Conservation (phyloP, 1,140 invertebrate species). For the Marisa cornuarietis region DNA sequence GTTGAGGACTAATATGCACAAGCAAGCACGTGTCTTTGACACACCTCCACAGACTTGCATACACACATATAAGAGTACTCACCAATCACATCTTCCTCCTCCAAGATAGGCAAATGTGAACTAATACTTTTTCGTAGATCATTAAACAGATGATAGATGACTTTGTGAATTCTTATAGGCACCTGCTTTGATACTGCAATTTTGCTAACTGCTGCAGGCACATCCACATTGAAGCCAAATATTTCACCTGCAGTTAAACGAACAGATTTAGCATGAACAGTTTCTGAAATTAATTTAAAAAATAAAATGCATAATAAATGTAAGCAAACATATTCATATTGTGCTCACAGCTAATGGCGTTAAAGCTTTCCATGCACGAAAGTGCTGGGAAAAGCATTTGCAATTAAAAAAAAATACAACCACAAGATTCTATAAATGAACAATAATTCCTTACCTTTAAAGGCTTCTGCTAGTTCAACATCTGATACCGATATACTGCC, state of each 20-base stretch:
- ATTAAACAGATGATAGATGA: slow-evolving; percentile 93
- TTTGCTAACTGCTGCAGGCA: slow-evolving; percentile 66
- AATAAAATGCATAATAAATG: not conserved
- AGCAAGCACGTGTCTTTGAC: not conserved
- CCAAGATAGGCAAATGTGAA: slow-evolving; percentile 75
- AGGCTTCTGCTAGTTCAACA: slow-evolving; percentile 84
- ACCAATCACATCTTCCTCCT: slow-evolving; percentile 83
- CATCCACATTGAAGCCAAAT: slow-evolving; percentile 85
- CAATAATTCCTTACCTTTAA: slow-evolving; percentile 72
- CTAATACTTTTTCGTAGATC: slow-evolving; percentile 85
- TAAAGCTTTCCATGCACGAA: too few species aligned
- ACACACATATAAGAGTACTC: slow-evolving; percentile 19
- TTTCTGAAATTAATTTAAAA: not conserved
- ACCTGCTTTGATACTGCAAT: slow-evolving; percentile 71
- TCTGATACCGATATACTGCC: slow-evolving; percentile 86
- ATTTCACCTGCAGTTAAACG: slow-evolving; percentile 74
- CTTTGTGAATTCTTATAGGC: slow-evolving; percentile 77
- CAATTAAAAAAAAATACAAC: too few species aligned
- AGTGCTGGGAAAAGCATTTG: too few species aligned
- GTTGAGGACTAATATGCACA: slow-evolving; percentile 27
- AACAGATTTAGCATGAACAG: slow-evolving; percentile 20
- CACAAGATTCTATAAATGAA: too few species aligned
- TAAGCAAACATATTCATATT: not conserved
- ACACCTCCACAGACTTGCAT: not conserved
- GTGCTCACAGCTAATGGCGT: too few species aligned